Evolutionary conservation across 1,140 invertebrate species (phyloP).

Genomic region (Tetramorium simillimum): DNA sequence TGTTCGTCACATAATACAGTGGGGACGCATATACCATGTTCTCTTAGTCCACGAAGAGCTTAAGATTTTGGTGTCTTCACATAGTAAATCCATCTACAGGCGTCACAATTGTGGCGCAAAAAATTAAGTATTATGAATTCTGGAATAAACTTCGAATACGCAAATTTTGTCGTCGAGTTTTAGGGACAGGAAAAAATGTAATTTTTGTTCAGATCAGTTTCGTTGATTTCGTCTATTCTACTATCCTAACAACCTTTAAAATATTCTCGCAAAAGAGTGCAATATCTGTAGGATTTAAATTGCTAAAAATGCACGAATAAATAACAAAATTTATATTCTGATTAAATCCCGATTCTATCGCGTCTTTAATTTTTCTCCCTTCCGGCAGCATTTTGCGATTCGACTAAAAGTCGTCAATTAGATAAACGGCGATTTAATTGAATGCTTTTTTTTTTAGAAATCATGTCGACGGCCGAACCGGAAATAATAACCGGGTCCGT

Average conservation of each 20-base stretch:
- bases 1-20: background rate
- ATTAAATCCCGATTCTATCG: background rate
- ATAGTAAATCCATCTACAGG: background rate
- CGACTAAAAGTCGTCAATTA: background rate
- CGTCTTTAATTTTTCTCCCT: background rate
- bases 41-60: too few relatives aligned
- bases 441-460: constrained; percentile 45
- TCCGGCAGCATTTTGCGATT: background rate
- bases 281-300: background rate
- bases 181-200: background rate
- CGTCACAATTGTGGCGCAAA: background rate
- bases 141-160: too few relatives aligned
- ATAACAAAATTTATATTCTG: background rate
- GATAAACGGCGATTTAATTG: background rate
- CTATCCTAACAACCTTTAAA: background rate
- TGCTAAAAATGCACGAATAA: background rate
- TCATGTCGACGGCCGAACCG: constrained; percentile 82
- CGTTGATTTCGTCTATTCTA: background rate
- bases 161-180: background rate
- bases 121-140: background rate
- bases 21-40: background rate
- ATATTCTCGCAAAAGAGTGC: background rate
- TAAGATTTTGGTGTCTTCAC: background rate
- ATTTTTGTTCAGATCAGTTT: background rate
- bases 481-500: constrained; percentile 81